Evolutionary conservation across 2,113 vertebrate species (phyloP).

Genomic region (Pungitius pungitius): DNA sequence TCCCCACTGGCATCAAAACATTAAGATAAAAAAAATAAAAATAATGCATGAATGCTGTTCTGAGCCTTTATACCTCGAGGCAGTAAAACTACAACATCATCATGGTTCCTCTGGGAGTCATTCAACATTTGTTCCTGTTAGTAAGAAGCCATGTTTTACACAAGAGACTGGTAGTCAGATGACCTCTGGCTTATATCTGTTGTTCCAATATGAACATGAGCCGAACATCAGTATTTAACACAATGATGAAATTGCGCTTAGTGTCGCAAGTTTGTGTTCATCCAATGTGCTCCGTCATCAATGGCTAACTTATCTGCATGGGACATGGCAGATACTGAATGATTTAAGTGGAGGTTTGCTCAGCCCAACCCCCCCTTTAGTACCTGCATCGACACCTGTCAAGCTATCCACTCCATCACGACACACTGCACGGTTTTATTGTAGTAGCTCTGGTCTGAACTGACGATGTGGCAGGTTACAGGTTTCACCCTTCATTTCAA

Average conservation of each 20-base stretch:
- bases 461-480: background rate
- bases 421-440: background rate
- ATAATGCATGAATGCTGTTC: background rate
- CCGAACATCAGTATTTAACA: background rate
- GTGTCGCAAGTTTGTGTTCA: background rate
- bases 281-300: background rate
- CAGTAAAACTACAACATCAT: constrained; percentile 14
- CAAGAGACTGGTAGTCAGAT: constrained; percentile 28
- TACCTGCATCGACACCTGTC: constrained; percentile 1
- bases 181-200: constrained; percentile 17
- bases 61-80: background rate
- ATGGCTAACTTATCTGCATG: background rate
- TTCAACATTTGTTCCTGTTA: constrained; percentile 13
- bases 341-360: background rate
- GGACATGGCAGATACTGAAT: background rate
- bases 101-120: constrained; percentile 18
- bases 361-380: background rate
- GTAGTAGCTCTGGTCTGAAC: background rate
- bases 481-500: background rate
- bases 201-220: constrained; percentile 21
- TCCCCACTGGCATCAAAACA: constrained; percentile 25
- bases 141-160: constrained; percentile 13
- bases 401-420: background rate
- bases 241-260: constrained; percentile 14
- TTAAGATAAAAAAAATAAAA: constrained; percentile 24